Conservation (phyloP, 2,888 invertebrate genomes). For the Electrophaes corylata region DNA sequence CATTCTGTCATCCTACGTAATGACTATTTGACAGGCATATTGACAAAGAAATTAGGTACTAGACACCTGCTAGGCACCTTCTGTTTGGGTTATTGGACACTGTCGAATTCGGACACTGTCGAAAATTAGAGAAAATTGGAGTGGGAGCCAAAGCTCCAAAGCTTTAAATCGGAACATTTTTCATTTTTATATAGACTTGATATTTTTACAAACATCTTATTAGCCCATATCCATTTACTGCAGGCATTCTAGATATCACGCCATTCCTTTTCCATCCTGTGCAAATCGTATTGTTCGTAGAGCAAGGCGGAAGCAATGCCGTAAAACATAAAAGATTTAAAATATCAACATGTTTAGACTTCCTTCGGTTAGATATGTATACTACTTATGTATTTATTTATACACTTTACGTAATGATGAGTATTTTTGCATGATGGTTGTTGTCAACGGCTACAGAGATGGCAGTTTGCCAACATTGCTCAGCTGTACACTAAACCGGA, state of each 20-base stretch:
- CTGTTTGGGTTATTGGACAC: too few species aligned
- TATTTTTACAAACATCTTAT: background rate
- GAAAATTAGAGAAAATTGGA: too few species aligned
- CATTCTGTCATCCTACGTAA: slow-evolving; percentile 8
- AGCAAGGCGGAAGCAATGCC: background rate
- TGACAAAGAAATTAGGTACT: background rate
- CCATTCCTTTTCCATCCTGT: background rate
- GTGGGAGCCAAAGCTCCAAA: too few species aligned
- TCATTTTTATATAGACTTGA: background rate
- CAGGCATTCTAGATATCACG: background rate
- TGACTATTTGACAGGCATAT: background rate
- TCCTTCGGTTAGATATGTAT: background rate
- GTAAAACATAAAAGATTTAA: background rate
- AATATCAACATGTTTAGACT: background rate
- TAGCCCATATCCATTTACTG: background rate
- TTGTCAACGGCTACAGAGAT: slow-evolving; percentile 48
- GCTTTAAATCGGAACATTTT: too few species aligned
- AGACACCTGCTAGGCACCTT: background rate
- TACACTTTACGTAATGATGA: slow-evolving; percentile 32
- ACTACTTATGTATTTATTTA: background rate
- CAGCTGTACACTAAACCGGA: slow-evolving; percentile 39
- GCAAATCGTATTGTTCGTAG: background rate
- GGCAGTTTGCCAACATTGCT: slow-evolving; percentile 54
- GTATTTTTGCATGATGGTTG: slow-evolving; percentile 39
- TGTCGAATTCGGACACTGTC: too few species aligned